phyloP scores from a whole-genome alignment of 1,140 invertebrate genomes.

The Pantala flavescens region DNA sequence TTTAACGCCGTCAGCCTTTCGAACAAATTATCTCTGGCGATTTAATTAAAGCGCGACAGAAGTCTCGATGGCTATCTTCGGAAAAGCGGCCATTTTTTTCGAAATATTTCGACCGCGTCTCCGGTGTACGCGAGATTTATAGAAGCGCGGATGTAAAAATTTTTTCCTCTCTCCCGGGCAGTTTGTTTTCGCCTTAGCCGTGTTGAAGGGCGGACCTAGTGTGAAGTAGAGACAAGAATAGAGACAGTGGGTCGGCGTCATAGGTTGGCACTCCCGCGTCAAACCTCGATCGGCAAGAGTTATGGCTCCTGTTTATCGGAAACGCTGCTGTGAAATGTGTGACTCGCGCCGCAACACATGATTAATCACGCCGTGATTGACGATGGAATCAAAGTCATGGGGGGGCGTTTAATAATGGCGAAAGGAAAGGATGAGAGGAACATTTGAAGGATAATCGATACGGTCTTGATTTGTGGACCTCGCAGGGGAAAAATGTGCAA shows the following conservation, averaged over 20 bases:
- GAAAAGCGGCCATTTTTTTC: no score
- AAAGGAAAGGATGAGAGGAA: neutral
- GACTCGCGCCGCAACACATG: neutral
- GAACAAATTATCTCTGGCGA: no score
- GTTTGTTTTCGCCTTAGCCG: neutral
- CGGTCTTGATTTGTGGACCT: no score
- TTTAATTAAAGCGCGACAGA: no score
- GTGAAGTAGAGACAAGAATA: neutral
- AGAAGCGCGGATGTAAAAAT: no score
- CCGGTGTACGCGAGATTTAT: no score
- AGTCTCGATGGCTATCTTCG: no score
- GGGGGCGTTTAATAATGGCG: neutral
- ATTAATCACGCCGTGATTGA: conserved; percentile 2
- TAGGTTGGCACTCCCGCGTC: neutral
- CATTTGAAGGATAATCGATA: neutral
- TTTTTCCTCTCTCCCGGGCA: no score
- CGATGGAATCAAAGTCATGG: conserved; percentile 8
- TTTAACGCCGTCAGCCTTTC: no score
- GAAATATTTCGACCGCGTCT: no score
- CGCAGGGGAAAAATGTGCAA: no score
- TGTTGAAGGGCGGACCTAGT: neutral
- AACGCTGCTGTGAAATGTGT: neutral
- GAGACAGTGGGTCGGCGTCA: neutral
- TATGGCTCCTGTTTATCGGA: conserved; percentile 4
- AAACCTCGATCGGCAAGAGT: neutral